Evolutionary conservation across 1,140 invertebrate species (phyloP).

Genomic region (Caenorhabditis tropicalis): DNA sequence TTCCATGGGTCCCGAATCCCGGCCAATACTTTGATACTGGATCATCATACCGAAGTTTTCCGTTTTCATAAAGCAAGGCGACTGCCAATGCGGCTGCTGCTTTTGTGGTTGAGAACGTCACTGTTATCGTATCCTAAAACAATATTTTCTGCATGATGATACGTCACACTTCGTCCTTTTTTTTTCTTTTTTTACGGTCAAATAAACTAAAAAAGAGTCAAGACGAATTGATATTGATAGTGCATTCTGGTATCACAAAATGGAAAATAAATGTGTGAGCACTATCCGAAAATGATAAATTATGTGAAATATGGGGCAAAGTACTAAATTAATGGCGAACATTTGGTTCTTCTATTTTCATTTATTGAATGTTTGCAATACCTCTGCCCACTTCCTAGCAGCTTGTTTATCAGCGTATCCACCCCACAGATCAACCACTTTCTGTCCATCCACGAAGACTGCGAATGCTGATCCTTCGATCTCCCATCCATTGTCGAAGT

Average conservation of each 20-base stretch:
- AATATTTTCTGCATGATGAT: background rate
- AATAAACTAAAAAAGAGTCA: background rate
- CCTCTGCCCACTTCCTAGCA: conserved; percentile 55
- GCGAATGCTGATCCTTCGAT: conserved; percentile 71
- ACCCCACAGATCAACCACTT: conserved; percentile 73
- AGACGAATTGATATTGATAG: background rate
- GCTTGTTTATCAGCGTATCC: conserved; percentile 72
- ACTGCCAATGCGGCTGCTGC: conserved; percentile 69
- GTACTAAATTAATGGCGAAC: background rate
- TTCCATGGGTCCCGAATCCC: conserved; percentile 73
- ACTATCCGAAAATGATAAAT: background rate
- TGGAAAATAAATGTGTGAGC: conserved; percentile 18
- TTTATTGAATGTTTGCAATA: too few species aligned
- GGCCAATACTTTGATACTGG: conserved; percentile 73
- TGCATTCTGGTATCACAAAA: background rate
- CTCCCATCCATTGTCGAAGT: conserved; percentile 64
- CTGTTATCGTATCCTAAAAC: conserved; percentile 59
- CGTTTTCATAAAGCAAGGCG: conserved; percentile 71
- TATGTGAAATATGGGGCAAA: conserved; percentile 7
- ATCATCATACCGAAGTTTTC: conserved; percentile 67
- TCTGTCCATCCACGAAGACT: conserved; percentile 62
- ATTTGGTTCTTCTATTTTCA: background rate
- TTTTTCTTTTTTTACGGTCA: background rate
- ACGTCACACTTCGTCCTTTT: background rate
- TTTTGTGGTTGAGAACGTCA: conserved; percentile 66